Percentiles rank a stretch among this genome's conserved stretches.
phyloP scores from a whole-genome alignment of 2,113 vertebrate genomes.

The Podarcis cretensis region DNA sequence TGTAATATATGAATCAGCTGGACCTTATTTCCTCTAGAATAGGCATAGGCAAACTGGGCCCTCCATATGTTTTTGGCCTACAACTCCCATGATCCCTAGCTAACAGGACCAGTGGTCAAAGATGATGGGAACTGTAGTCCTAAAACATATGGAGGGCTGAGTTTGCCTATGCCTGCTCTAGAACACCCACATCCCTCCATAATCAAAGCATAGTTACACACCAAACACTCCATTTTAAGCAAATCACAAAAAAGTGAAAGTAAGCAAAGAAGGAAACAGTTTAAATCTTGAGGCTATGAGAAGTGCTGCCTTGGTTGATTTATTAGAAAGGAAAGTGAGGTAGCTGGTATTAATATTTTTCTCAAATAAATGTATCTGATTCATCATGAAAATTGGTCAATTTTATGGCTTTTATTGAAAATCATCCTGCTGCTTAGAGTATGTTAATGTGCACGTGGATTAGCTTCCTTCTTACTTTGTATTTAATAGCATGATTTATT shows the following conservation, averaged over 20 bases:
- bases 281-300: neutral
- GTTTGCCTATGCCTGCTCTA: neutral
- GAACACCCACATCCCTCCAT: neutral
- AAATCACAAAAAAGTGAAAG: neutral
- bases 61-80: too few relatives aligned
- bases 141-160: too few relatives aligned
- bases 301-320: neutral
- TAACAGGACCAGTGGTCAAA: too few relatives aligned
- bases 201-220: neutral
- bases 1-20: neutral
- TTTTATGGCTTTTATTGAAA: slow-evolving; percentile 38
- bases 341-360: neutral
- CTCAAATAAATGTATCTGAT: slow-evolving; percentile 31
- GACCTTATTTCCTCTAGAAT: neutral
- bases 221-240: neutral
- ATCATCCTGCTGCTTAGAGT: slow-evolving; percentile 51
- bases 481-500: slow-evolving; percentile 51
- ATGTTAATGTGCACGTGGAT: slow-evolving; percentile 29
- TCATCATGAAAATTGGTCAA: slow-evolving; percentile 45
- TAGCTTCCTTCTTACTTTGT: slow-evolving; percentile 40
- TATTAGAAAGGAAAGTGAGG: neutral
- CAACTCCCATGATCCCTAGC: too few relatives aligned
- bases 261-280: neutral
- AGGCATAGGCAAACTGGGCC: too few relatives aligned
- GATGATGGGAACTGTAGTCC: too few relatives aligned